These are phyloP conservation scores for Tachypleus tridentatus DNA, from an alignment of 1,140 invertebrate genomes.

Conservation along the genomic window DNA sequence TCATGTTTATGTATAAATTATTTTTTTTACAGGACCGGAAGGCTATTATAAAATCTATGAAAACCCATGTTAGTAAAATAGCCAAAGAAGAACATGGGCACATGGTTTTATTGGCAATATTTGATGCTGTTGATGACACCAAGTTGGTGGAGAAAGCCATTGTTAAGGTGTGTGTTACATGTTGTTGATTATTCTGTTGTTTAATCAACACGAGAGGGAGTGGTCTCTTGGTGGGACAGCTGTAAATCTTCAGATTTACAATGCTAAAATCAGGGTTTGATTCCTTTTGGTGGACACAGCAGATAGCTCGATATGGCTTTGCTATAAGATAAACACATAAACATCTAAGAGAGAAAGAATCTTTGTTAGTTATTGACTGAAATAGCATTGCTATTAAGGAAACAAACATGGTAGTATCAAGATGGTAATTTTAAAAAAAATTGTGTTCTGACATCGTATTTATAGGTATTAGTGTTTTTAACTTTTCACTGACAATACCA, in stretches of 20 bases:
- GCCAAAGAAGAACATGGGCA: conserved; percentile 76
- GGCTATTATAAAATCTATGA: conserved; percentile 53
- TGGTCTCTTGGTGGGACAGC: background rate
- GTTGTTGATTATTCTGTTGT: background rate
- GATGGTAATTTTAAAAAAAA: too few species aligned
- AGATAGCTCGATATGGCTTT: too few species aligned
- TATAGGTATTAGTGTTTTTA: too few species aligned
- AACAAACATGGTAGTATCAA: too few species aligned
- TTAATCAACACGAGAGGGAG: too few species aligned
- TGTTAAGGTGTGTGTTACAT: conserved; percentile 31
- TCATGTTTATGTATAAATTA: background rate
- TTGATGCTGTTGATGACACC: conserved; percentile 88
- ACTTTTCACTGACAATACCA: too few species aligned
- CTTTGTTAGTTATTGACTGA: too few species aligned
- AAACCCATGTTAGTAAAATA: conserved; percentile 66
- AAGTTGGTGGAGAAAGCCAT: conserved; percentile 70
- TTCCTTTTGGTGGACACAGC: background rate
- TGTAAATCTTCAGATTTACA: background rate
- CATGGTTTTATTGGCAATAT: conserved; percentile 62
- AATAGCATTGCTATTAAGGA: too few species aligned
- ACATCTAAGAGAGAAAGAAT: too few species aligned
- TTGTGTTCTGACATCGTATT: too few species aligned
- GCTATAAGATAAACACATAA: too few species aligned
- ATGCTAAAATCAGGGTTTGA: background rate
- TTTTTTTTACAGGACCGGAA: conserved; percentile 45